phyloP scores from a whole-genome alignment of 2,113 vertebrate species.

The Ailurus styani region DNA sequence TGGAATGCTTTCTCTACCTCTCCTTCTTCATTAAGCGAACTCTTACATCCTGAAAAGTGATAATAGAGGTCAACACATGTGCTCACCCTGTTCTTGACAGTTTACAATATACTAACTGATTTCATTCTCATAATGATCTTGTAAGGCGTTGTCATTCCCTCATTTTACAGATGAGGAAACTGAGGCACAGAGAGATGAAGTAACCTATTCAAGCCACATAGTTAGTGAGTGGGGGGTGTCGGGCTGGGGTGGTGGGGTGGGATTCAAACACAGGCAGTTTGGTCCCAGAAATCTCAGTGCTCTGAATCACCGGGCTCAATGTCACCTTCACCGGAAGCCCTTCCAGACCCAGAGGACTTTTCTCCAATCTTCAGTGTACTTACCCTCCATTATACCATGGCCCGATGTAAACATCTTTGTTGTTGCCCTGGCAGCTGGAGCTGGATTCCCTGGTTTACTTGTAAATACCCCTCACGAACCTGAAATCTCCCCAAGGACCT shows the following conservation, averaged over 20 bases:
- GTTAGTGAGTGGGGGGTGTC: not conserved
- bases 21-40: not conserved
- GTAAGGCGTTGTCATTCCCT: not conserved
- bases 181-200: not conserved
- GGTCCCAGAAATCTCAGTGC: not conserved
- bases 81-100: not conserved
- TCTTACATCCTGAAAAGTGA: not conserved
- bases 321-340: not conserved
- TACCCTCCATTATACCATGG: too few species aligned
- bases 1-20: not conserved
- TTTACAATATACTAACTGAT: not conserved
- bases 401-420: not conserved
- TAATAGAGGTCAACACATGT: not conserved
- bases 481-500: not conserved
- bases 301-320: not conserved
- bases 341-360: not conserved
- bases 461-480: not conserved
- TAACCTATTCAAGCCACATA: not conserved
- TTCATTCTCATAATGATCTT: not conserved
- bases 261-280: not conserved
- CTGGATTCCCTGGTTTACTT: not conserved
- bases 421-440: not conserved
- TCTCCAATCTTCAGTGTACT: not conserved
- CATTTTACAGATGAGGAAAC: not conserved
- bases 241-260: rapidly evolving